Percentiles rank a stretch among this genome's conserved stretches.
These are phyloP conservation scores for Cistogaster globosa DNA, from an alignment of 2,888 invertebrate species.

Conservation along the genomic window DNA sequence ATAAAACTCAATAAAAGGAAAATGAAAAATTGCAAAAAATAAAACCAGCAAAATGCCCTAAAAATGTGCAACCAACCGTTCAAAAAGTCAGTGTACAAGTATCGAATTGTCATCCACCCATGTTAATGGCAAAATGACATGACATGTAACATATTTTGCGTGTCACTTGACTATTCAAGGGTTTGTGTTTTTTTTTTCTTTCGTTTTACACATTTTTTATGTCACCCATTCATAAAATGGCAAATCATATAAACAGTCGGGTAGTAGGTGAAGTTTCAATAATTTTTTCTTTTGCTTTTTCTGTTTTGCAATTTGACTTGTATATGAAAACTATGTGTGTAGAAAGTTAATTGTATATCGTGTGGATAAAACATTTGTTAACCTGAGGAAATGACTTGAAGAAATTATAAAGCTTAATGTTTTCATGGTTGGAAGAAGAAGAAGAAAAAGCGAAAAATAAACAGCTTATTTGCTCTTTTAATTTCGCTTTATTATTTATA, in stretches of 20 bases:
- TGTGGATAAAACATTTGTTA: constrained; percentile 59
- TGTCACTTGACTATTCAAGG: constrained; percentile 71
- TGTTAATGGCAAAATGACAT: constrained; percentile 60
- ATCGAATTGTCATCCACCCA: constrained; percentile 49
- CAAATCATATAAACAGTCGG: constrained; percentile 30
- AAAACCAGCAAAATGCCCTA: constrained; percentile 18
- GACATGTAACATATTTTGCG: constrained; percentile 71
- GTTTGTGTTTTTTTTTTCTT: too few species aligned
- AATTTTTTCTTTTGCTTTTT: neutral
- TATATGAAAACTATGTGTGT: constrained; percentile 10
- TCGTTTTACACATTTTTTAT: constrained; percentile 38
- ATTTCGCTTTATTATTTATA: too few species aligned
- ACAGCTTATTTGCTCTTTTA: constrained; percentile 34
- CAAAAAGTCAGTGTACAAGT: constrained; percentile 19
- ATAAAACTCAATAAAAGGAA: constrained; percentile 12
- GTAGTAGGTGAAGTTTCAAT: constrained; percentile 56
- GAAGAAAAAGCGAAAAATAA: neutral
- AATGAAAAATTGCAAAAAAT: neutral
- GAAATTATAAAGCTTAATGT: constrained; percentile 55
- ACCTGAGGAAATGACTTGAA: constrained; percentile 57
- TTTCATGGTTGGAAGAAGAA: constrained; percentile 36
- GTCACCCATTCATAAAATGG: constrained; percentile 40
- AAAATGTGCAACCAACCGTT: constrained; percentile 57
- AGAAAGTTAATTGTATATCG: constrained; percentile 70
- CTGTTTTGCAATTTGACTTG: neutral